Conservation (phyloP, 2,113 vertebrate species). For the Tiliqua scincoides region DNA sequence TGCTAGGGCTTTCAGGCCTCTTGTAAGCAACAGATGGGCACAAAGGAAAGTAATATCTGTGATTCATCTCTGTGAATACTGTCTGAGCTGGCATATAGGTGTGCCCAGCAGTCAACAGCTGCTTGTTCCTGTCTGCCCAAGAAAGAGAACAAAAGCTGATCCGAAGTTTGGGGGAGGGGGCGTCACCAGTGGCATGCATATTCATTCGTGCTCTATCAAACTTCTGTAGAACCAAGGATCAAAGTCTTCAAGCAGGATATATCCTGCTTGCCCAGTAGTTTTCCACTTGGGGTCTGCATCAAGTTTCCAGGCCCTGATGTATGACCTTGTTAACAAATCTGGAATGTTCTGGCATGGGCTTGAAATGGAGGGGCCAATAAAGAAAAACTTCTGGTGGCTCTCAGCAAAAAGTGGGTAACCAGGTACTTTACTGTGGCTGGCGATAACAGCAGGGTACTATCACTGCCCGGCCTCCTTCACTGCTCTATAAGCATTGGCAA, state of each 20-base stretch:
- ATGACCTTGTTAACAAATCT: not conserved
- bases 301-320: not conserved
- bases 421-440: not conserved
- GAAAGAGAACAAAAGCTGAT: slow-evolving; percentile 7
- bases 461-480: not conserved
- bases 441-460: not conserved
- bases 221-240: not conserved
- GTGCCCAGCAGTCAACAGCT: rapidly evolving
- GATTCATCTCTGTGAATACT: slow-evolving; percentile 30
- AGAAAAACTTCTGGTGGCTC: not conserved
- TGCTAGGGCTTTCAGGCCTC: slow-evolving; percentile 13
- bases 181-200: not conserved
- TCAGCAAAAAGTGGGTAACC: not conserved
- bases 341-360: not conserved
- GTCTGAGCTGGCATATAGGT: slow-evolving; percentile 54
- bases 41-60: not conserved
- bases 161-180: not conserved
- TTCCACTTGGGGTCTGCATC: not conserved
- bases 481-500: not conserved
- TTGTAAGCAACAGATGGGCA: slow-evolving; percentile 1
- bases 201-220: not conserved
- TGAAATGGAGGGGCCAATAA: not conserved
- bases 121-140: not conserved
- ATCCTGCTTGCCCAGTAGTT: not conserved
- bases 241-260: not conserved